These are phyloP conservation scores for Vidua macroura DNA, from an alignment of 2,113 vertebrate species.

Conservation along the genomic window DNA sequence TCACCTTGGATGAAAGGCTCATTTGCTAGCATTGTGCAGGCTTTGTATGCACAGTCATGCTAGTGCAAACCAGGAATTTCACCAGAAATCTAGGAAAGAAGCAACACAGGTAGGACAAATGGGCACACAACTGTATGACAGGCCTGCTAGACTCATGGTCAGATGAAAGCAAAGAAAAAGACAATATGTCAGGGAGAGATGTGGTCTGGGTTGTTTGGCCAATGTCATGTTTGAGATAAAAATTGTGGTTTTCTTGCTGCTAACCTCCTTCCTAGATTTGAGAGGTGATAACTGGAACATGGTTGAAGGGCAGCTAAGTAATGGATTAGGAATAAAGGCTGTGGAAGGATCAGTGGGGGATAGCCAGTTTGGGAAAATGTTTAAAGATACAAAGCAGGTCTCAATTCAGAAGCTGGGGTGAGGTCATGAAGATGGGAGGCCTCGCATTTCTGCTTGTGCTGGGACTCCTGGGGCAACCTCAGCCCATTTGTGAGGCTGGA, in stretches of 20 bases:
- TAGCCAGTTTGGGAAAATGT: background rate
- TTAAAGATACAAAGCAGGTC: background rate
- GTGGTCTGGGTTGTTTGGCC: background rate
- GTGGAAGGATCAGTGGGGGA: background rate
- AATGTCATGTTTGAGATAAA: rapidly evolving
- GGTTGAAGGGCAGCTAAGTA: background rate
- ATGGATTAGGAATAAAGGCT: background rate
- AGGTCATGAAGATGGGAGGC: background rate
- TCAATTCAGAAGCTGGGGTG: background rate
- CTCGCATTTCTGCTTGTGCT: background rate
- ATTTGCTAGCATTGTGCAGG: background rate
- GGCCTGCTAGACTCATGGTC: background rate
- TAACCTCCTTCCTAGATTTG: background rate
- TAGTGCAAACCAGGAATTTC: background rate
- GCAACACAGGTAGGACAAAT: background rate
- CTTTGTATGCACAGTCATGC: background rate
- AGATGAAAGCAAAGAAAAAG: background rate
- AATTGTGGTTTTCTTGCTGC: background rate
- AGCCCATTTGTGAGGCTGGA: background rate
- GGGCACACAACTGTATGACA: background rate
- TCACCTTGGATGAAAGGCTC: background rate
- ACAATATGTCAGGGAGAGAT: background rate
- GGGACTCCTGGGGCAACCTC: background rate
- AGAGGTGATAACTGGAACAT: background rate
- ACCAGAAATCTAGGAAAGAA: background rate